Evolutionary conservation across 2,888 invertebrate genomes (phyloP), one percentile per base, ranked within the genome.

Genomic region (Plagodis pulveraria): DNA sequence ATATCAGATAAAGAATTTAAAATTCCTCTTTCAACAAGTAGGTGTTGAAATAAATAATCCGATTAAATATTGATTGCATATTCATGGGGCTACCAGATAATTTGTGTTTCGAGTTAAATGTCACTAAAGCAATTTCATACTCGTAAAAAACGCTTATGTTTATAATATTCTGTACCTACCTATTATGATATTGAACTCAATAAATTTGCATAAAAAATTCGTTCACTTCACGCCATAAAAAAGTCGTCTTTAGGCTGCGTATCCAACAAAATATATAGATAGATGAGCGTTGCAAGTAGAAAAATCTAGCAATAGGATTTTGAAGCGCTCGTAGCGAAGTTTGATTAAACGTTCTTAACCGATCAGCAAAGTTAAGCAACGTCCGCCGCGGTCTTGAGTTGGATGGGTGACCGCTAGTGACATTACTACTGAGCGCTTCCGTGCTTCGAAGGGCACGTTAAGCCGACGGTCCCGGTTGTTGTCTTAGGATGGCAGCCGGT

Each of bases 41-140:
- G 60, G 64, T 68, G 65, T 69, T 68, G 66, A 70, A 74, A 71
- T 76, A 69, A 69, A 70, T 77, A 80, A 79, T 72, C 70, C 67
- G 70, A 74, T 80, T 77, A 78, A 40, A 40, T 74, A 77, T 77
- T 72, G 72, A 80, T 77, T 73, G 68, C 67, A 72, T 73, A 76
- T 78, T 77, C 70, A 75, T 75, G 70, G 70, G 58, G 63, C 70
- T 72, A 70, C 67, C 65, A 73, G 58, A 70, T 71, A 72, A 50
- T 70, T 71, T 73, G 69, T 74, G 73, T 53, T 49, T 42, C 56
- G 42, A 69, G 58, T 69, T 70, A 70, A 59, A 74, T 73, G 72
- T 71, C 71, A 71, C 64, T 61, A 69, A 63, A 67, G 70, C 65
- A 67, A 72, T 74, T 71, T 68, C 63, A 71, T 56, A 62, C 51